Conservation (phyloP, 2,888 invertebrate genomes). For the Agrilus mali region DNA sequence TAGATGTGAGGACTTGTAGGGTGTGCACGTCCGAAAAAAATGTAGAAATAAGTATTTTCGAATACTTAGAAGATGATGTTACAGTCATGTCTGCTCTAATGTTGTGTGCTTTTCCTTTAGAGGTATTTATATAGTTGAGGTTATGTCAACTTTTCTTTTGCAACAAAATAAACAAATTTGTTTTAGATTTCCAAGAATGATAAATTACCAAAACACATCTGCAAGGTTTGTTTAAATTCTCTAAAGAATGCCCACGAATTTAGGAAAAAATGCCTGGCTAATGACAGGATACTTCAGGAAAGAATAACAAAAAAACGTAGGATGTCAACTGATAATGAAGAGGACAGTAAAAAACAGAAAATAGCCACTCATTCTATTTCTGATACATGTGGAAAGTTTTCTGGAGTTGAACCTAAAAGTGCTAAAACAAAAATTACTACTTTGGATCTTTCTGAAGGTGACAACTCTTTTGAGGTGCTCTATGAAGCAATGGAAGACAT, state of each 20-base stretch:
- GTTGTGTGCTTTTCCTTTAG: constrained; percentile 18
- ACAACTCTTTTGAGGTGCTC: neutral
- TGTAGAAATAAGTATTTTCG: constrained; percentile 1
- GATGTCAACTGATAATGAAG: constrained; percentile 1
- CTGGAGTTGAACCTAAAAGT: neutral
- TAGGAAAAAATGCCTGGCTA: constrained; percentile 19
- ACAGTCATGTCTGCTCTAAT: constrained; percentile 14
- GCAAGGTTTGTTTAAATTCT: constrained; percentile 19
- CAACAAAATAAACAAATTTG: neutral
- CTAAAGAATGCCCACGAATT: constrained; percentile 22
- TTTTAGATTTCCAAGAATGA: constrained; percentile 20
- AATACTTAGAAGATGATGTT: constrained; percentile 5
- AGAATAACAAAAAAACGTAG: neutral
- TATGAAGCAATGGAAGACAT: neutral
- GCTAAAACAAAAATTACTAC: neutral
- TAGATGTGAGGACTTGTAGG: neutral
- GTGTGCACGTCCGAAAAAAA: constrained; percentile 4
- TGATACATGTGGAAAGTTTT: no score
- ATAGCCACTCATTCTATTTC: neutral
- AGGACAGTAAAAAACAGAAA: constrained; percentile 8
- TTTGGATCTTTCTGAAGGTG: no score
- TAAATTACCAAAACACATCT: constrained; percentile 22
- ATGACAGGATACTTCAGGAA: constrained; percentile 13
- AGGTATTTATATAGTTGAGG: constrained; percentile 11
- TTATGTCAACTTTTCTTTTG: neutral